phyloP scores from a whole-genome alignment of 2,888 invertebrate genomes.

The Dastarcus helophoroides region DNA sequence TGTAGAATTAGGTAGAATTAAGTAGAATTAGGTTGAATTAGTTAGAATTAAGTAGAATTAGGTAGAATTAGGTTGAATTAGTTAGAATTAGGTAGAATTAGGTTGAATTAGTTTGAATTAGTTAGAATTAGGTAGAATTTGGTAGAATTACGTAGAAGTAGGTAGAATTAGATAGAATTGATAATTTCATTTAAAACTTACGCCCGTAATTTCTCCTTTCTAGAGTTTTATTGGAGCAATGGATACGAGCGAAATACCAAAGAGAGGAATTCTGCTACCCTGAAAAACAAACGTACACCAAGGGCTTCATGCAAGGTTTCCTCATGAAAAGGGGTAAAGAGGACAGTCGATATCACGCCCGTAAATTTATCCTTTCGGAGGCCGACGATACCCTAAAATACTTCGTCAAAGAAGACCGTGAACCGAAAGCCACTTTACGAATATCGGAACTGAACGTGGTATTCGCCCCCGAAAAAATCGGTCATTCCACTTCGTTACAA shows the following conservation, averaged over 20 bases:
- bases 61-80: too few relatives aligned
- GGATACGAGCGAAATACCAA: constrained; percentile 85
- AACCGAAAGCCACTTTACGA: constrained; percentile 70
- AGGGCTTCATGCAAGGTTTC: constrained; percentile 73
- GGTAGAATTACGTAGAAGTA: too few relatives aligned
- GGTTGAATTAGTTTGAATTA: too few relatives aligned
- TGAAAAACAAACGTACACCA: constrained; percentile 67
- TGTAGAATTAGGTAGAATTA: too few relatives aligned
- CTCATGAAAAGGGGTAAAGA: constrained; percentile 84
- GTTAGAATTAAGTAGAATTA: too few relatives aligned
- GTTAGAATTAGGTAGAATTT: too few relatives aligned
- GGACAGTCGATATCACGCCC: constrained; percentile 69
- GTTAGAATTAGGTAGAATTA: too few relatives aligned
- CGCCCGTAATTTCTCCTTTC: constrained; percentile 11
- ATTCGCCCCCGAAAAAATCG: constrained; percentile 73
- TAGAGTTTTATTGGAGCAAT: constrained; percentile 80
- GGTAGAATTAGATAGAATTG: too few relatives aligned
- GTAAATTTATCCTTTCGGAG: constrained; percentile 74
- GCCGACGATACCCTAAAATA: constrained; percentile 71
- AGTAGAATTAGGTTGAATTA: too few relatives aligned
- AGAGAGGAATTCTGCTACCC: constrained; percentile 76
- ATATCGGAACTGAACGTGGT: constrained; percentile 75
- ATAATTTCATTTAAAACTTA: too few relatives aligned
- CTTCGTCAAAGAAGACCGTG: constrained; percentile 61
- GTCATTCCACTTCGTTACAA: constrained; percentile 68